Conservation (phyloP, 2,888 invertebrate genomes). For the Agrotis puta region DNA sequence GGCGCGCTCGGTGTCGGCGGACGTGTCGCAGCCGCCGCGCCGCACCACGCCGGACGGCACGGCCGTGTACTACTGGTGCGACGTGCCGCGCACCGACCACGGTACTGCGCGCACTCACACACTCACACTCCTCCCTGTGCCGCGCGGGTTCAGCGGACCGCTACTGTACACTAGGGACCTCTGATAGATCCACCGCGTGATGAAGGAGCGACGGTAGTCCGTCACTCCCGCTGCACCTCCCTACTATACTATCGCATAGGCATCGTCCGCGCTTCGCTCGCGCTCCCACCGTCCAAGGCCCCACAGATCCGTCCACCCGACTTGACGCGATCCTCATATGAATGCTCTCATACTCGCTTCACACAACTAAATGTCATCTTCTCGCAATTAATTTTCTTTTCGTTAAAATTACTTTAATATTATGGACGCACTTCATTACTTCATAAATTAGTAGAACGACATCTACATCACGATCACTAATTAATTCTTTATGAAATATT, state of each 20-base stretch:
- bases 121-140: background rate
- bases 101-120: conserved; percentile 79
- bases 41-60: conserved; percentile 96
- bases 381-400: background rate
- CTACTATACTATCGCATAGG: no score
- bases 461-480: conserved; percentile 1
- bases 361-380: background rate
- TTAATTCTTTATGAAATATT: background rate
- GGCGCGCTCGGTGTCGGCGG: conserved; percentile 78
- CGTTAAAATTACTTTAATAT: background rate
- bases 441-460: background rate
- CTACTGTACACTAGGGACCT: background rate
- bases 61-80: conserved; percentile 97
- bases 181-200: background rate
- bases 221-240: no score
- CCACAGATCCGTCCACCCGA: conserved; percentile 38
- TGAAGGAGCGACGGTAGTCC: background rate
- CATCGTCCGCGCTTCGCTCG: conserved; percentile 10
- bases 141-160: background rate
- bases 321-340: conserved; percentile 36
- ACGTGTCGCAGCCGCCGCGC: conserved; percentile 92
- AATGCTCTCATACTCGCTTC: conserved; percentile 27
- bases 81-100: conserved; percentile 92
- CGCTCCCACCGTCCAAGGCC: background rate
- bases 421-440: conserved; percentile 4